Percentiles rank a stretch among this genome's conserved stretches.
These are phyloP conservation scores for Campoplex capitator DNA, from an alignment of 2,888 invertebrate genomes.

Conservation along the genomic window DNA sequence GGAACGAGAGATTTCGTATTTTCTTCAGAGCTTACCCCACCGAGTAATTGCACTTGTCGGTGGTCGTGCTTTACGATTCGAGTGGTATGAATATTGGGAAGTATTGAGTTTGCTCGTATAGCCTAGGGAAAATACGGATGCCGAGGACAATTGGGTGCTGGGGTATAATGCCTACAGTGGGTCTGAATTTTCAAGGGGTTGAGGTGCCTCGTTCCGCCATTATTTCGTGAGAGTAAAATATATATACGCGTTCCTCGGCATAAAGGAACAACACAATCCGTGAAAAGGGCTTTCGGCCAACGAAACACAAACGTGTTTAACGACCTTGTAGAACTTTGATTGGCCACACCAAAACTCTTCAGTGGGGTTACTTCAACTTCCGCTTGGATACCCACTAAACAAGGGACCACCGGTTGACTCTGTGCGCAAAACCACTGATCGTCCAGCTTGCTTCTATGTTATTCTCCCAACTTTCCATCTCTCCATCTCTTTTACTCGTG, in stretches of 20 bases:
- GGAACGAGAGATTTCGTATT: conserved; percentile 25
- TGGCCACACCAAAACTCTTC: conserved; percentile 71
- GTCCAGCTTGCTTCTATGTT: conserved; percentile 15
- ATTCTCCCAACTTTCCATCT: neutral
- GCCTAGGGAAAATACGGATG: conserved; percentile 15
- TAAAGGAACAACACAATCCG: conserved; percentile 2
- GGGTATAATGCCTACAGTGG: conserved; percentile 59
- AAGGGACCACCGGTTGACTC: conserved; percentile 64
- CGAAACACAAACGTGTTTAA: conserved; percentile 70
- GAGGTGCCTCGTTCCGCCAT: conserved; percentile 69
- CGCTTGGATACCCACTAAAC: conserved; percentile 60
- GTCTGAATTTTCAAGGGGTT: conserved; percentile 53
- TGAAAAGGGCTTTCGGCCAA: conserved; percentile 8
- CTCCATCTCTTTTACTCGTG: neutral
- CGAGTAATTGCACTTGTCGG: conserved; percentile 62
- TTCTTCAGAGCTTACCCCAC: conserved; percentile 27
- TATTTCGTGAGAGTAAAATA: conserved; percentile 56
- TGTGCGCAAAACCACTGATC: conserved; percentile 16
- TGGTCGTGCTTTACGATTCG: conserved; percentile 29
- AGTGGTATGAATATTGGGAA: conserved; percentile 3
- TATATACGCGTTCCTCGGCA: neutral
- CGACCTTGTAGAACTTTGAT: conserved; percentile 76
- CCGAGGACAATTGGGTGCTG: conserved; percentile 28
- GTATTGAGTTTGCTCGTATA: conserved; percentile 17
- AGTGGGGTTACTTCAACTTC: conserved; percentile 65